A percentile compares a stretch with the other conserved stretches of the same genome.
Conservation (phyloP, 2,888 invertebrate genomes). For the Mimumesa dahlbomi region DNA sequence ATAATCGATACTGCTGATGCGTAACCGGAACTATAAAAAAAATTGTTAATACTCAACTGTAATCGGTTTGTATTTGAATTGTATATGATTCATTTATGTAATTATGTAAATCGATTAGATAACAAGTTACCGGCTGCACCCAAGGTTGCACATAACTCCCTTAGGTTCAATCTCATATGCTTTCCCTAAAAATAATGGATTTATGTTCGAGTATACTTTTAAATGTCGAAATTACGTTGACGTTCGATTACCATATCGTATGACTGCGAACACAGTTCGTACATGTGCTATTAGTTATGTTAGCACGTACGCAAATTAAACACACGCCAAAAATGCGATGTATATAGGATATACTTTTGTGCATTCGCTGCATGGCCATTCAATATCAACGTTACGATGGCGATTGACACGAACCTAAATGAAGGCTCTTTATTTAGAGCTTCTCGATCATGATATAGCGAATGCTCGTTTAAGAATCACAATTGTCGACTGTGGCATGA, state of each 20-base stretch:
- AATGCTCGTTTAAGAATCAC: not conserved
- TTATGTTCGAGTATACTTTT: not conserved
- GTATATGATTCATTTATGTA: conserved; percentile 21
- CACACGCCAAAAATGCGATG: conserved; percentile 50
- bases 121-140: conserved; percentile 20
- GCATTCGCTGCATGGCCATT: conserved; percentile 24
- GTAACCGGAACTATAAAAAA: conserved; percentile 5
- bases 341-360: conserved; percentile 18
- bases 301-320: conserved; percentile 38
- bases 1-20: not conserved
- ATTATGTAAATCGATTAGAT: conserved; percentile 51
- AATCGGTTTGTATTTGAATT: not conserved
- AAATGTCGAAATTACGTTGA: not conserved
- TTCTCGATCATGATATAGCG: not conserved
- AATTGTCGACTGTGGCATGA: not conserved
- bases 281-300: conserved; percentile 4
- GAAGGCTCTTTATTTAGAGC: conserved; percentile 44
- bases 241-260: not conserved
- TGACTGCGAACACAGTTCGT: not conserved
- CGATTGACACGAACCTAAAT: conserved; percentile 36
- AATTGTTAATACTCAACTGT: not conserved
- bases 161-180: not conserved
- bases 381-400: conserved; percentile 32
- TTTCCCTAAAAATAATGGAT: not conserved
- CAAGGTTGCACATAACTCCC: conserved; percentile 6